Evolutionary conservation across 2,888 invertebrate genomes (phyloP), one percentile per base, ranked within the genome.

Genomic region (Oscheius sp.): DNA sequence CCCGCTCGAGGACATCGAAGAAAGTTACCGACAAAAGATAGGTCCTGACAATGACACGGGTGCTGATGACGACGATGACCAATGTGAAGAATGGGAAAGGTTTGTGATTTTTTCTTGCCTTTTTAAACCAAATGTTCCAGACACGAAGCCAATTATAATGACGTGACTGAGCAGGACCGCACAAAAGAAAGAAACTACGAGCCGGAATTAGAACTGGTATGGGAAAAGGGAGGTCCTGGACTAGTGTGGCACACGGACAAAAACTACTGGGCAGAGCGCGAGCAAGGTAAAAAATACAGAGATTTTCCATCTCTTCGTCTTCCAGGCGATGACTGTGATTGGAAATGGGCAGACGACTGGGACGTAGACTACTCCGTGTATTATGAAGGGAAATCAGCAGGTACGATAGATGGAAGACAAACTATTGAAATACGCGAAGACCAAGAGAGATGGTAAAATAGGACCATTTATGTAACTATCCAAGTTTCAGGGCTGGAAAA

Each of bases 151-250:
- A 78, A 90, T 37, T 88, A 90, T 77, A 90, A 91, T 74, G 91
- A 91, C 76, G 89, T 90, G 1, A 86, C 90, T 5, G 90, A 90
- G 77, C 89, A 89, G 76, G 90, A 90, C 75, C 79, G 90, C 47
- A 89, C 79, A 21, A 83, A 84, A 68, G 76, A 79, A 53, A 77
- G 68, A 60, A 80, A 81, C 29, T 85, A 81, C 65, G 85, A 85
- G 66, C 82, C 83, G 53, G 82, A 83, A 65, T 77, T 82, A 79
- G 85, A 85, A 76, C 77, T 82, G 3, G 91, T 91, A 51, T 92
- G 92, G 92, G 92, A 92, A 84, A 92, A 92, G 86, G 92, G 92
- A 76, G 92, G 92, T 4, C 90, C 92, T 70, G 92, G 92, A 21
- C 88, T 92, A 0, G 92, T 92, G 7, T 92, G 91, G 87, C 91